Conservation (phyloP, 1,140 invertebrate species). For the Saccostrea echinata region DNA sequence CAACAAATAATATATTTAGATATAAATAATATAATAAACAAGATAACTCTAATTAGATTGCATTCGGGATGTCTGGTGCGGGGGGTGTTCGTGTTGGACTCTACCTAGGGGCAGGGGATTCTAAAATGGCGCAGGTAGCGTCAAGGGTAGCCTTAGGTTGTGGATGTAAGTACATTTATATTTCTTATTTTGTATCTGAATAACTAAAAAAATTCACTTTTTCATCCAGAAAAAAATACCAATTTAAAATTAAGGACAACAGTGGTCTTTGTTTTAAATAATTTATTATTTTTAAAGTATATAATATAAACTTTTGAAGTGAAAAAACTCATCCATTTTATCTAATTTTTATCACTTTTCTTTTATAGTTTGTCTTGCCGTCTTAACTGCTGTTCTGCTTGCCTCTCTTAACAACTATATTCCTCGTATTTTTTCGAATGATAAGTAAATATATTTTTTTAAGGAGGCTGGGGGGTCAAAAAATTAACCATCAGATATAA, state of each 20-base stretch:
- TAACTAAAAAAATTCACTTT: neutral
- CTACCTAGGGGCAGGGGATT: neutral
- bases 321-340: neutral
- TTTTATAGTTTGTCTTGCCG: neutral
- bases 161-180: neutral
- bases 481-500: too few species aligned
- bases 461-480: too few species aligned
- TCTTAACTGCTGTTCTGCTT: neutral
- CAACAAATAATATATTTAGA: too few species aligned
- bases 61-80: neutral
- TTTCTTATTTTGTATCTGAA: neutral
- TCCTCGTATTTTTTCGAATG: neutral
- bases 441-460: neutral
- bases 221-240: neutral
- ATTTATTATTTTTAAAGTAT: too few species aligned
- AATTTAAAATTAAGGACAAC: neutral
- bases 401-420: neutral
- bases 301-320: neutral
- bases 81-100: neutral
- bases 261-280: too few species aligned
- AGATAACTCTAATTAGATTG: neutral
- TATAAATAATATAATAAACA: too few species aligned
- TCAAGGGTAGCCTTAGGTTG: neutral
- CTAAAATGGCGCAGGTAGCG: neutral
- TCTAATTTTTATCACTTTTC: neutral